These are phyloP conservation scores for Nycticebus coucang DNA, from an alignment of 2,113 vertebrate species.

Conservation along the genomic window DNA sequence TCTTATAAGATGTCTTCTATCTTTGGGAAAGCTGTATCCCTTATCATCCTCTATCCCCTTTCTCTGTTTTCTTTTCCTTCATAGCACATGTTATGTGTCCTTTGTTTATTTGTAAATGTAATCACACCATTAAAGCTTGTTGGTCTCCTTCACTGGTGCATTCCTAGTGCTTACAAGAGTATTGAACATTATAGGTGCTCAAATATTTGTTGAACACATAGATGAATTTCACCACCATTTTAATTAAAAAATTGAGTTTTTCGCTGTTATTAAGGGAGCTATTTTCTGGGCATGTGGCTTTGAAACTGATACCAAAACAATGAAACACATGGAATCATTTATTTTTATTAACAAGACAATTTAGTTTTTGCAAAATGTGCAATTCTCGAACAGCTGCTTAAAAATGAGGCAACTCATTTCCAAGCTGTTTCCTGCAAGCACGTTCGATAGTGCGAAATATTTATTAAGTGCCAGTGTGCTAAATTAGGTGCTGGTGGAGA, in stretches of 20 bases:
- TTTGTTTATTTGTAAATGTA: neutral
- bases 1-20: neutral
- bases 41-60: neutral
- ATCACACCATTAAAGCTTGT: neutral
- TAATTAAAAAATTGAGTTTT: slow-evolving; percentile 30
- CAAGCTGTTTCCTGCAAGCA: slow-evolving; percentile 50
- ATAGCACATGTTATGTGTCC: neutral
- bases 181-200: neutral
- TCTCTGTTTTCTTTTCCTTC: slow-evolving; percentile 12
- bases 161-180: neutral
- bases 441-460: slow-evolving; percentile 49
- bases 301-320: slow-evolving; percentile 63
- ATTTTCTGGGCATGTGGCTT: slow-evolving; percentile 16
- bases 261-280: slow-evolving; percentile 38
- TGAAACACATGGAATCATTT: slow-evolving; percentile 37
- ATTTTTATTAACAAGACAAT: slow-evolving; percentile 51
- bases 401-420: slow-evolving; percentile 47
- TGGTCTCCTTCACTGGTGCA: neutral
- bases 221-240: neutral
- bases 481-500: slow-evolving; percentile 25
- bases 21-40: neutral
- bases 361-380: slow-evolving; percentile 56
- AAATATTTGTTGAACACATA: slow-evolving; percentile 1
- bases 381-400: slow-evolving; percentile 30
- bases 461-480: slow-evolving; percentile 47